Percentiles rank a stretch among this genome's conserved stretches.
These are phyloP conservation scores for Fragum fragum DNA, from an alignment of 2,888 invertebrate species.

Conservation along the genomic window DNA sequence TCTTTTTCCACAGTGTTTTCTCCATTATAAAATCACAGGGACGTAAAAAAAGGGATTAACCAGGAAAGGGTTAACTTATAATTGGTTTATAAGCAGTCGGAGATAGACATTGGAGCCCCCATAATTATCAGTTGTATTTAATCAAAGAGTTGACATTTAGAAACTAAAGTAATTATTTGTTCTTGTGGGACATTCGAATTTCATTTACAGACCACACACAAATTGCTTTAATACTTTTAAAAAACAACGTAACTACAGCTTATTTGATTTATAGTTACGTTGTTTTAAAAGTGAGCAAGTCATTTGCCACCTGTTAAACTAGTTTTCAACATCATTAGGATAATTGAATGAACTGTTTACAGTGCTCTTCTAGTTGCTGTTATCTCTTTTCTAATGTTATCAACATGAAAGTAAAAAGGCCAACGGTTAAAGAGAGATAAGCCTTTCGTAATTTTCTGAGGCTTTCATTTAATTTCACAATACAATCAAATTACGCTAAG, in stretches of 20 bases:
- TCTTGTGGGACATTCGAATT: background rate
- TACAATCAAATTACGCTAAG: too few relatives aligned
- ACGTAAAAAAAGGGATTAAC: too few relatives aligned
- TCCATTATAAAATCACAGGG: too few relatives aligned
- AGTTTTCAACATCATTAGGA: background rate
- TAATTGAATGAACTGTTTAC: background rate
- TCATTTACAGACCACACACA: background rate
- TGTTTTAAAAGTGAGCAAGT: background rate
- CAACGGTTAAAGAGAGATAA: background rate
- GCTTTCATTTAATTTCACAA: background rate
- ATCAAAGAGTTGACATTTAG: too few relatives aligned
- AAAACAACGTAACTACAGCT: background rate
- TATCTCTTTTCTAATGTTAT: background rate
- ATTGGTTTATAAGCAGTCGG: too few relatives aligned
- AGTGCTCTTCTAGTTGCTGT: background rate
- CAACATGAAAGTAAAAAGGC: background rate
- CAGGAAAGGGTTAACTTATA: too few relatives aligned
- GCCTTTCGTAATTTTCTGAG: background rate
- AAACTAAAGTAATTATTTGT: too few relatives aligned
- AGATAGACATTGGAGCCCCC: too few relatives aligned
- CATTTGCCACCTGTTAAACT: background rate
- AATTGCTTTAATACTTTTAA: background rate
- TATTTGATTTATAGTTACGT: background rate
- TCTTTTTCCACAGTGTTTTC: too few relatives aligned
- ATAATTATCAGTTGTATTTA: too few relatives aligned